Conservation (phyloP, 2,888 invertebrate species). For the Bedellia somnulentella region DNA sequence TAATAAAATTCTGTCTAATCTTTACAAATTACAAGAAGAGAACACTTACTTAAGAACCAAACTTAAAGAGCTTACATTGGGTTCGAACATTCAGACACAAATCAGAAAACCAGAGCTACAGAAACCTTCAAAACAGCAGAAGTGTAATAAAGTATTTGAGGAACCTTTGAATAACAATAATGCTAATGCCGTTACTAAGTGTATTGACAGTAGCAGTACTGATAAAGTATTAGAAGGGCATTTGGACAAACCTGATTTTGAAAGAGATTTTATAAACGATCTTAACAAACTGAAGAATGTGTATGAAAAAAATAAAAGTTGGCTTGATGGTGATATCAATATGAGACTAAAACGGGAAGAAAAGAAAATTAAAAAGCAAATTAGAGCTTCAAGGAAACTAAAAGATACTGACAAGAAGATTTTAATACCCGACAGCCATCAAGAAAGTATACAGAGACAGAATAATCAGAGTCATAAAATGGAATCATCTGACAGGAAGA, state of each 20-base stretch:
- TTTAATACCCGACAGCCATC: too few species aligned
- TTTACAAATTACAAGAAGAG: slow-evolving; percentile 53
- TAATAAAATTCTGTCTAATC: slow-evolving; percentile 46
- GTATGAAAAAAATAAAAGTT: slow-evolving; percentile 41
- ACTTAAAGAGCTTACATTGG: slow-evolving; percentile 34
- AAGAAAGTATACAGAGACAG: too few species aligned
- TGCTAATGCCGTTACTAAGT: slow-evolving; percentile 28
- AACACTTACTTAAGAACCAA: slow-evolving; percentile 42
- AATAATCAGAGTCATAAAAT: background rate
- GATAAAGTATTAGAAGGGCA: slow-evolving; percentile 17
- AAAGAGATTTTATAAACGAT: slow-evolving; percentile 32
- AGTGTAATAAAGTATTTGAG: slow-evolving; percentile 45
- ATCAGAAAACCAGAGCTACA: slow-evolving; percentile 17
- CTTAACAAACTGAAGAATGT: slow-evolving; percentile 31
- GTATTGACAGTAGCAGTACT: slow-evolving; percentile 20
- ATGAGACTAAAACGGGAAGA: slow-evolving; percentile 26
- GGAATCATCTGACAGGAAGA: slow-evolving; percentile 15
- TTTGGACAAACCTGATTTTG: slow-evolving; percentile 20
- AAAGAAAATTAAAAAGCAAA: slow-evolving; percentile 15
- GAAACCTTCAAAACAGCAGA: slow-evolving; percentile 22
- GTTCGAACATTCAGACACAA: slow-evolving; percentile 10
- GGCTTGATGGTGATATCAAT: slow-evolving; percentile 37
- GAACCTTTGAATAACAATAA: slow-evolving; percentile 33
- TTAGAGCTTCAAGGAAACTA: slow-evolving; percentile 16
- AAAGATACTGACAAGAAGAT: background rate